phyloP scores from a whole-genome alignment of 2,797 vertebrate species.

The Nyctalus aviator region DNA sequence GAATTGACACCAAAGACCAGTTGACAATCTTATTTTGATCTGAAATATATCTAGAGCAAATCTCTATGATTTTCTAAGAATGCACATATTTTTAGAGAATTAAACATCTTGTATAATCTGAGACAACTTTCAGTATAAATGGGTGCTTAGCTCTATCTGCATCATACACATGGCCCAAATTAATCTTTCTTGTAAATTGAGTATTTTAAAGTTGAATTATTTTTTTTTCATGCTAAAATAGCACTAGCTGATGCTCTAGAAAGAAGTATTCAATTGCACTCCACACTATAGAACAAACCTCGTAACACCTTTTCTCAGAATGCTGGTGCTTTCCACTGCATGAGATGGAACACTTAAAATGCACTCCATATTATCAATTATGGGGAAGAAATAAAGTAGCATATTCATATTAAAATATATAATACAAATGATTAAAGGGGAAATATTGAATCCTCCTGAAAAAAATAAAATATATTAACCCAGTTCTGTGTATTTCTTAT shows the following conservation, averaged over 20 bases:
- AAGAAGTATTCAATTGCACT: background rate
- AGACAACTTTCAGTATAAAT: background rate
- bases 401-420: background rate
- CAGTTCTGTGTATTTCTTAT: background rate
- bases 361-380: background rate
- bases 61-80: conserved; percentile 31
- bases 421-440: background rate
- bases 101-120: background rate
- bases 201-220: conserved; percentile 28
- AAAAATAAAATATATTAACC: no score
- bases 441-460: background rate
- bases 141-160: background rate
- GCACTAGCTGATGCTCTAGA: background rate
- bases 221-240: conserved; percentile 34
- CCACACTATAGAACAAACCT: background rate
- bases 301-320: no score
- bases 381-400: background rate
- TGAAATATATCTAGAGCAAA: conserved; percentile 14
- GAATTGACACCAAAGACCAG: background rate
- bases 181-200: conserved; percentile 44
- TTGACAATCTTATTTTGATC: background rate
- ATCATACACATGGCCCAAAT: background rate
- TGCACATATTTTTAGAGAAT: background rate
- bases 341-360: conserved; percentile 7
- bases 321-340: background rate